Evolutionary conservation across 1,140 invertebrate species (phyloP).

Genomic region (Dendroctonus ponderosae): DNA sequence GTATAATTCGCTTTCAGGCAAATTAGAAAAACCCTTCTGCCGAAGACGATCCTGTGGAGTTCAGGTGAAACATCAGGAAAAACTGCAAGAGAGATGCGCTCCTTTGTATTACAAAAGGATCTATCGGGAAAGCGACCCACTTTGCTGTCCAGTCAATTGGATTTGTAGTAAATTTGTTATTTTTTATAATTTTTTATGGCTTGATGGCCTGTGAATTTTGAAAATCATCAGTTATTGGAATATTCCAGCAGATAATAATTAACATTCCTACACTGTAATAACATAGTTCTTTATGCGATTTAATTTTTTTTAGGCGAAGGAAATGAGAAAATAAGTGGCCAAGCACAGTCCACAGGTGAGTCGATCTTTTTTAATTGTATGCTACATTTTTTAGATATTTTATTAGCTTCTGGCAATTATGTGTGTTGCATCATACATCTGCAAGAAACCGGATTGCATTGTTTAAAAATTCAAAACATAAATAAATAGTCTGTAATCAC

Average conservation of each 20-base stretch:
- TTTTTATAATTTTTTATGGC: not conserved
- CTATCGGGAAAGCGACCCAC: slow-evolving; percentile 28
- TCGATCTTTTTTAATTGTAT: not conserved
- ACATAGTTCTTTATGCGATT: not conserved
- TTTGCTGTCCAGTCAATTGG: slow-evolving; percentile 32
- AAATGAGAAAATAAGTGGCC: slow-evolving; percentile 26
- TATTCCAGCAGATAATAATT: no score
- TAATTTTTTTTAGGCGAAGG: slow-evolving; percentile 24
- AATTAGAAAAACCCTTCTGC: slow-evolving; percentile 33
- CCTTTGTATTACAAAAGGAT: slow-evolving; percentile 33
- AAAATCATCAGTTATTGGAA: no score
- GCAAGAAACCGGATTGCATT: no score
- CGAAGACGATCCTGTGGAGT: slow-evolving; percentile 26
- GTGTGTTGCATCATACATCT: no score
- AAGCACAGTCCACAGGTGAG: slow-evolving; percentile 13
- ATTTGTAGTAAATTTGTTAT: slow-evolving; percentile 29
- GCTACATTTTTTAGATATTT: not conserved
- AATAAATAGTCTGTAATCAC: no score
- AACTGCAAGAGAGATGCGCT: slow-evolving; percentile 31
- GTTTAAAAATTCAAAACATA: no score
- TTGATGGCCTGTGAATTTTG: no score
- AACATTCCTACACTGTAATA: no score
- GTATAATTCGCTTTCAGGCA: slow-evolving; percentile 12
- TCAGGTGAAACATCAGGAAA: slow-evolving; percentile 31
- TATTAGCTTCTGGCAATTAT: not conserved